Base-by-base conservation (phyloP, 2,888 invertebrate genomes). In the Eutolmus rufibarbis region DNA sequence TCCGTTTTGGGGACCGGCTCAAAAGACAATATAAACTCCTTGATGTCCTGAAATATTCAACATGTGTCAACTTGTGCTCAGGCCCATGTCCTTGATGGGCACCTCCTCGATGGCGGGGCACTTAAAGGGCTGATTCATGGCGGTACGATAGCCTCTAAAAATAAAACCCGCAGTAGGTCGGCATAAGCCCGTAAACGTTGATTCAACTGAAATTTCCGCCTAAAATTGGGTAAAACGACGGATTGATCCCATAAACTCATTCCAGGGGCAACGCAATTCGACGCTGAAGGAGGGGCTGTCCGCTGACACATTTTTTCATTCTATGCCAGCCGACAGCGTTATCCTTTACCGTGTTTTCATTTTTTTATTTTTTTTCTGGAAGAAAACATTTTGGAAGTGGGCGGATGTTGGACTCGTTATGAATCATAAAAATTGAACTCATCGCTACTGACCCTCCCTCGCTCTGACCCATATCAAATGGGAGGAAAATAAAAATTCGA, bases 381-480 rank as follows among this genome's bases (percentile, higher is more conserved):
- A n/a, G 40, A 78, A 40, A n/a, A 78, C 40, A n/a, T 12, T 19
- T 46, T 9, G 19, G 40, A 16, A 78, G 43, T 23, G 9, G n/a
- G 28, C 16, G 7, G 40, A 16, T 23, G 43, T 23, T 28, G 40
- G 40, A 43, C 46, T 78, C 40, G 37, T 37, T 43, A 43, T 43
- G 78, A 46, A 43, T 78, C 28, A 51, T 56, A 82, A 82, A 82
- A 74, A 56, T 74, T 86, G 85, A 74, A 85, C 46, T 74, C 43
- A 37, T 66, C 74, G 66, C 31, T 46, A 23, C n/a, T 46, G 86
- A 37, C 77, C 86, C 76, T 86, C 28, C 23, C 9, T 23, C n/a
- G 16, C 31, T 19, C 16, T 82, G 74, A 86, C 86, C 86, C 86
- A 86, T 51, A 86, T 86, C 86, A 86, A 86, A 43, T 56, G 34